A percentile compares a stretch with the other conserved stretches of the same genome.
Conservation (phyloP, 2,113 vertebrate genomes). For the Phainopepla nitens region DNA sequence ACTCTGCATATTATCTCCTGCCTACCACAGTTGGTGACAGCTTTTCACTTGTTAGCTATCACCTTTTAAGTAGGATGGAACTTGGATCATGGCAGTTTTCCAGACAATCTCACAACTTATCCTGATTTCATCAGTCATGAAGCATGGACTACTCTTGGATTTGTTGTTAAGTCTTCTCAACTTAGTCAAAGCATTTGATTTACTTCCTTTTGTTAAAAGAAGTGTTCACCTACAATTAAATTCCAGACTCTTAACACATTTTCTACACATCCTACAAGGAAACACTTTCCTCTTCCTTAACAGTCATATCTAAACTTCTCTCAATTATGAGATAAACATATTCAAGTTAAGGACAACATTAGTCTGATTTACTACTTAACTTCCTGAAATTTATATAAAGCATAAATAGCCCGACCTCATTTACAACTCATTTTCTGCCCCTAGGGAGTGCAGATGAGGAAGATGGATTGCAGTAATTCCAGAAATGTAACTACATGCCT, state of each 20-base stretch:
- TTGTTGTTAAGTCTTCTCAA: neutral
- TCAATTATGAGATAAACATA: neutral
- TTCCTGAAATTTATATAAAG: neutral
- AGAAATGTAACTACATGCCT: neutral
- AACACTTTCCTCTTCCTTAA: neutral
- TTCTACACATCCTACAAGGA: neutral
- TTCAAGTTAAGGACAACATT: neutral
- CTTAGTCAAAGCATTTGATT: neutral
- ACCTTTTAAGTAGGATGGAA: neutral
- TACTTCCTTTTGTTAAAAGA: neutral
- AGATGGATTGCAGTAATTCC: neutral
- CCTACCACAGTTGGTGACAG: neutral
- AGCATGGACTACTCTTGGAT: neutral
- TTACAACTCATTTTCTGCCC: neutral
- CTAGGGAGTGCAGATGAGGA: neutral
- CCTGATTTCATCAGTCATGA: neutral
- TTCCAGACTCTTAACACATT: neutral
- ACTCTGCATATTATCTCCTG: neutral
- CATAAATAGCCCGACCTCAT: neutral
- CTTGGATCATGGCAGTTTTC: neutral
- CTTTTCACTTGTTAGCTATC: neutral
- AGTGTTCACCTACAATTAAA: neutral
- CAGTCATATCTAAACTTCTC: neutral
- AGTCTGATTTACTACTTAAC: neutral
- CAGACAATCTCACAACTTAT: neutral